A percentile compares a stretch with the other conserved stretches of the same genome.
These are phyloP conservation scores for Campoplex nolae DNA, from an alignment of 2,888 invertebrate genomes.

Conservation along the genomic window DNA sequence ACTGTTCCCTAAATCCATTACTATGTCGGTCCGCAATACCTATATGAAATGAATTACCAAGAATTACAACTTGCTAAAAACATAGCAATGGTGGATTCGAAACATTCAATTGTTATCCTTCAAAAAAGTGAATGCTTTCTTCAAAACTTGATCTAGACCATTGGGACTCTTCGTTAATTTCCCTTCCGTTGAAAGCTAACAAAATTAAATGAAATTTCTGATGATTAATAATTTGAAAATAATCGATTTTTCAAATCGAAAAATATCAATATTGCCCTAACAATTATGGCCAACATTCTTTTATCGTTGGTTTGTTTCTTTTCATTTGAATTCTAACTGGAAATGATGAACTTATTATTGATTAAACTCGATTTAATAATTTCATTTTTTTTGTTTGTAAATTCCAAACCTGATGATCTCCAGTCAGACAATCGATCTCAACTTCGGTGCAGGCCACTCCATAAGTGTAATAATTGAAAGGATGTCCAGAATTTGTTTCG, in stretches of 20 bases:
- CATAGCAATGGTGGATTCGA: background rate
- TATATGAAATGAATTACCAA: conserved; percentile 73
- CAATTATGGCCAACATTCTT: too few species aligned
- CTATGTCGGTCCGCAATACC: conserved; percentile 95
- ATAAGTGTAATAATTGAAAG: conserved; percentile 94
- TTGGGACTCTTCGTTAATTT: too few species aligned
- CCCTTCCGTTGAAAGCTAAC: too few species aligned
- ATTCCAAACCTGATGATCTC: conserved; percentile 91
- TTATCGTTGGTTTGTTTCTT: too few species aligned
- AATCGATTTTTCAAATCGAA: too few species aligned
- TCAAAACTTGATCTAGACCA: background rate
- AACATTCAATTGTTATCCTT: background rate
- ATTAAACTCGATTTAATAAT: background rate
- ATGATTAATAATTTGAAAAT: too few species aligned
- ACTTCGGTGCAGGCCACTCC: conserved; percentile 95
- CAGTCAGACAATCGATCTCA: conserved; percentile 97
- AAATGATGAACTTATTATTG: background rate
- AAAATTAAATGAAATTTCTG: too few species aligned
- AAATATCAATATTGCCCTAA: too few species aligned
- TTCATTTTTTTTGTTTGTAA: background rate
- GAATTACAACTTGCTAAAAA: background rate
- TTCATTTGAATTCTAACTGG: background rate
- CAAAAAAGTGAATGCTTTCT: background rate
- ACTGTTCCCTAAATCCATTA: conserved; percentile 98
- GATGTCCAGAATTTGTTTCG: conserved; percentile 89